Conservation (phyloP, 1,140 invertebrate species). For the Asobara japonica region DNA sequence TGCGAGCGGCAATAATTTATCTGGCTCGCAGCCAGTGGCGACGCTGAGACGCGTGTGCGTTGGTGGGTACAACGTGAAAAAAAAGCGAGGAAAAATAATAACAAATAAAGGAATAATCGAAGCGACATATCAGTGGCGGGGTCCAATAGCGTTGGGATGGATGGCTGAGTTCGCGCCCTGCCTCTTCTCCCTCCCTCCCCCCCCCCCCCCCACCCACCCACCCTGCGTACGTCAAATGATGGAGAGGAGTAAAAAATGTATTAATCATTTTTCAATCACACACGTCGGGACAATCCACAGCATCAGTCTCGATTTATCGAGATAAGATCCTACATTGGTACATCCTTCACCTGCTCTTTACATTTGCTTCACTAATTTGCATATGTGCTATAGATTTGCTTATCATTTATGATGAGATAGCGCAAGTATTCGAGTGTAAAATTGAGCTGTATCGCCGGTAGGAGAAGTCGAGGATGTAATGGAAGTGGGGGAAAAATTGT, state of each 20-base stretch:
- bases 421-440: neutral
- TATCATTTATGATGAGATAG: too few species aligned
- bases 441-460: too few species aligned
- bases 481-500: neutral
- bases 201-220: too few species aligned
- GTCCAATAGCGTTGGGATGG: slow-evolving; percentile 28
- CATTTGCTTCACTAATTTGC: neutral
- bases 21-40: slow-evolving; percentile 25
- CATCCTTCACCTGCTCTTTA: neutral
- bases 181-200: slow-evolving; percentile 18
- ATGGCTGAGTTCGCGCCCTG: slow-evolving; percentile 32
- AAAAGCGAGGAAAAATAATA: slow-evolving; percentile 34
- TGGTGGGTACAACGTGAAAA: slow-evolving; percentile 37
- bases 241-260: slow-evolving; percentile 30
- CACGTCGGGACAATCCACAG: neutral
- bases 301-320: neutral
- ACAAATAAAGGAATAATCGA: slow-evolving; percentile 34
- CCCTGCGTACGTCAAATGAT: too few species aligned
- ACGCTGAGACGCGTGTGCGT: slow-evolving; percentile 44
- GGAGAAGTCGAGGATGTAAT: neutral
- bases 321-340: neutral
- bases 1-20: slow-evolving; percentile 50
- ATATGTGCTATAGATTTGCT: neutral
- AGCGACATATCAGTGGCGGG: neutral
- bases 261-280: slow-evolving; percentile 32